phyloP scores from a whole-genome alignment of 2,888 invertebrate species.

The Tethea ocularis region DNA sequence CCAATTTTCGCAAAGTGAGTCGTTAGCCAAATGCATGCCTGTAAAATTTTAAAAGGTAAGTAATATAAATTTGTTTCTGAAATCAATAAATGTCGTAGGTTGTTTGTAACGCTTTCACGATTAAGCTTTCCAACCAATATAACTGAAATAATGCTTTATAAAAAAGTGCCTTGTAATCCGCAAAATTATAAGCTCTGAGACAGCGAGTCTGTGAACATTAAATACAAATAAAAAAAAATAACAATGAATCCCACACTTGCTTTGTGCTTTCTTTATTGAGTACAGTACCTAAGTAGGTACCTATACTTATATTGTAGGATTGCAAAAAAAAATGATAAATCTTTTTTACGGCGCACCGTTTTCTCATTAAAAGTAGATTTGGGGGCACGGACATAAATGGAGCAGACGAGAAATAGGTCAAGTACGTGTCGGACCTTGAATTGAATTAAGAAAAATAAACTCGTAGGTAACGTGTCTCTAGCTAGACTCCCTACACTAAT shows the following conservation, averaged over 20 bases:
- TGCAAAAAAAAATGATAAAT: constrained; percentile 8
- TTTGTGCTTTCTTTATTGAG: not conserved
- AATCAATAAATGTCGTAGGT: too few species aligned
- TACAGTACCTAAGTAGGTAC: not conserved
- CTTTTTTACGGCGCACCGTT: constrained; percentile 9
- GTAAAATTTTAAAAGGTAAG: too few species aligned
- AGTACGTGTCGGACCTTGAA: constrained; percentile 15
- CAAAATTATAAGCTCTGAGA: too few species aligned
- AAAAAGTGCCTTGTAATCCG: too few species aligned
- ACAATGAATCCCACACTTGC: not conserved
- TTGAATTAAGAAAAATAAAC: constrained; percentile 8
- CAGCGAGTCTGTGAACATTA: too few species aligned
- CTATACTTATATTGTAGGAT: not conserved
- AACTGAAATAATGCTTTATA: too few species aligned
- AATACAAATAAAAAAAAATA: not conserved
- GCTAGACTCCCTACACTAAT: not conserved
- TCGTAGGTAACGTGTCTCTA: not conserved
- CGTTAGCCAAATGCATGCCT: too few species aligned
- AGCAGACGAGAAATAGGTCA: constrained; percentile 31
- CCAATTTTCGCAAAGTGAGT: too few species aligned
- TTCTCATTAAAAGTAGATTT: constrained; percentile 22
- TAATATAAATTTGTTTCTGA: too few species aligned
- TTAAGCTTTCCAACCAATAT: too few species aligned
- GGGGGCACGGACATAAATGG: constrained; percentile 14
- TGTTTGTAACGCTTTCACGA: too few species aligned